A percentile compares a stretch with the other conserved stretches of the same genome.
These are phyloP conservation scores for Drosophila lacicola DNA, from an alignment of 2,888 invertebrate genomes.

Conservation along the genomic window DNA sequence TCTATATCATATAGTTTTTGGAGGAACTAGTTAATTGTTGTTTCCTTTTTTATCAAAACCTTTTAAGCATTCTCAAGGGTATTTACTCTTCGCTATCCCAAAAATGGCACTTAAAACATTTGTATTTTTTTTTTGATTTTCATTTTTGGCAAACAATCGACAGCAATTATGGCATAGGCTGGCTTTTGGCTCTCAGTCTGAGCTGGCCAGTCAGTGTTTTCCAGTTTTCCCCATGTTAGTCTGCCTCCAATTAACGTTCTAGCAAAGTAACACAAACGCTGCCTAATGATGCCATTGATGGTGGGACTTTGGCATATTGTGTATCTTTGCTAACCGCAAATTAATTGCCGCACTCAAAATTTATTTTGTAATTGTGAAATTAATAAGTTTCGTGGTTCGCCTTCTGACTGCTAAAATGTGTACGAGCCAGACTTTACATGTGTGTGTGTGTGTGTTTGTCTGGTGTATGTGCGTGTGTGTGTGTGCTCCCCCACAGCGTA, in stretches of 20 bases:
- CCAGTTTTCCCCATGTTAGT: constrained; percentile 16
- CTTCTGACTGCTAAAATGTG: constrained; percentile 35
- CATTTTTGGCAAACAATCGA: constrained; percentile 64
- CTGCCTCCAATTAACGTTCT: constrained; percentile 67
- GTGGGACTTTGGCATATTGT: constrained; percentile 18
- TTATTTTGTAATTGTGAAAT: constrained; percentile 75
- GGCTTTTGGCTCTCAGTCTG: constrained; percentile 22
- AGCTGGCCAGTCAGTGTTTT: constrained; percentile 18
- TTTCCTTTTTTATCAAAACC: background rate
- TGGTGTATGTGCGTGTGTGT: background rate
- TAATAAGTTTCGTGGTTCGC: constrained; percentile 67
- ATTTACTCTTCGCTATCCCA: constrained; percentile 2
- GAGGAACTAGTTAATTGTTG: background rate
- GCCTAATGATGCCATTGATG: constrained; percentile 62
- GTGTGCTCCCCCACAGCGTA: constrained; percentile 11
- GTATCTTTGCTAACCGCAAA: constrained; percentile 71
- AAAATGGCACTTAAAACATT: constrained; percentile 8
- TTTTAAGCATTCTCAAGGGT: background rate
- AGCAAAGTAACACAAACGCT: constrained; percentile 61
- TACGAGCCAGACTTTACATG: background rate
- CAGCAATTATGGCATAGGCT: constrained; percentile 55
- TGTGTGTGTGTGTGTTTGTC: background rate
- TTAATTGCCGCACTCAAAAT: constrained; percentile 73
- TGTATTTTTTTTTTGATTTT: background rate
- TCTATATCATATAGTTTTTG: too few species aligned